Percentiles rank a stretch among this genome's conserved stretches.
phyloP scores from a whole-genome alignment of 92 coral and sea anemone genomes.

The Isaurus tuberculatus region DNA sequence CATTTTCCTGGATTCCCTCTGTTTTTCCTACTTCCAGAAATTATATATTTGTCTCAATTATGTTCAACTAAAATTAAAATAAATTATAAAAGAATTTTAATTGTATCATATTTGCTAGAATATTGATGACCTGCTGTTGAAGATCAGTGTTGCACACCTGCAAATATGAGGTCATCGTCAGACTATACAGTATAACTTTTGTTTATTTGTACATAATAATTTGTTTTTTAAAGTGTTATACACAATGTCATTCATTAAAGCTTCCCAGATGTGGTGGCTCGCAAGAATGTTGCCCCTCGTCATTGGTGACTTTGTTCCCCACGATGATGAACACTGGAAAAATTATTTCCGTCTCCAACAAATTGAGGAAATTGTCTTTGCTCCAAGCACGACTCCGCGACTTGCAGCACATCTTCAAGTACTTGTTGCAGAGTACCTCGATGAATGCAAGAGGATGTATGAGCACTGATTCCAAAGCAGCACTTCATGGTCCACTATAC shows the following conservation, averaged over 20 bases:
- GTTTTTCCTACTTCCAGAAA: no score
- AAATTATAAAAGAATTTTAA: no score
- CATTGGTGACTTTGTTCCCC: background rate
- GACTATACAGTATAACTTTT: background rate
- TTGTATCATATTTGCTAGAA: background rate
- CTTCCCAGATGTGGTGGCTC: background rate
- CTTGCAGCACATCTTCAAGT: constrained; percentile 47
- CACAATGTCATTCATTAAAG: background rate
- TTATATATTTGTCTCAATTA: no score
- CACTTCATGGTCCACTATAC: constrained; percentile 55
- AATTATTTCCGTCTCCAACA: constrained; percentile 27
- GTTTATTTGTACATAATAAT: background rate
- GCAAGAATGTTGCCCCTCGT: background rate
- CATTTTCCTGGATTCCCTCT: no score
- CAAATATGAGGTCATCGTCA: background rate
- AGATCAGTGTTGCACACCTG: background rate
- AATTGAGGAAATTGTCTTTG: constrained; percentile 53
- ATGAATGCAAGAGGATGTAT: background rate
- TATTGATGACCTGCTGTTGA: background rate
- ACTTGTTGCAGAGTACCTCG: constrained; percentile 49
- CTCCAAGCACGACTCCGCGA: constrained; percentile 16
- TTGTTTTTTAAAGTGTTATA: no score
- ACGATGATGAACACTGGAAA: constrained; percentile 19
- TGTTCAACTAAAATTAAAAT: no score
- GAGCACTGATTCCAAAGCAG: constrained; percentile 51